A percentile compares a stretch with the other conserved stretches of the same genome.
phyloP scores from a whole-genome alignment of 2,888 invertebrate genomes.

The Drosophila mimetica region DNA sequence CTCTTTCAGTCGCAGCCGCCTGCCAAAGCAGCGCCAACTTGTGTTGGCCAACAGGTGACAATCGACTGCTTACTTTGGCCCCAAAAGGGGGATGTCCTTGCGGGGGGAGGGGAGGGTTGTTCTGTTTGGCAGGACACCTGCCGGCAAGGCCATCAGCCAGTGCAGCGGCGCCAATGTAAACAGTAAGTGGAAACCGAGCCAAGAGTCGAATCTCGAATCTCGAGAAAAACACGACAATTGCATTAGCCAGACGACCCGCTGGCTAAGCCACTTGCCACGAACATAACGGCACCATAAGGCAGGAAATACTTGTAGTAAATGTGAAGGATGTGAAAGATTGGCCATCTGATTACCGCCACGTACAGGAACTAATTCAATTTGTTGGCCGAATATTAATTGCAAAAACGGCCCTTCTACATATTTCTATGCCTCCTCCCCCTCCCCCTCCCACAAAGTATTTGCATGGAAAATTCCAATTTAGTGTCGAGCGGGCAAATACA shows the following conservation, averaged over 20 bases:
- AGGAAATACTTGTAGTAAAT: conserved; percentile 2
- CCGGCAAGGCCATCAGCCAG: conserved; percentile 5
- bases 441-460: conserved; percentile 33
- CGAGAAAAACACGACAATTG: conserved; percentile 39
- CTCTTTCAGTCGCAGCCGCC: not conserved
- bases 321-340: not conserved
- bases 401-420: too few species aligned
- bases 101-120: too few species aligned
- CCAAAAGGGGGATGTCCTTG: conserved; percentile 12
- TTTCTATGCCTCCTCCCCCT: too few species aligned
- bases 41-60: conserved; percentile 10
- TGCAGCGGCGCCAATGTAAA: conserved; percentile 34
- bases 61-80: conserved; percentile 1
- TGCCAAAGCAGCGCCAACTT: not conserved
- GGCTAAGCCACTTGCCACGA: conserved; percentile 7
- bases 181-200: conserved; percentile 21
- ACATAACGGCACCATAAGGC: conserved; percentile 22
- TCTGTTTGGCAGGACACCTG: not conserved
- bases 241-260: conserved; percentile 31
- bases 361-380: conserved; percentile 15
- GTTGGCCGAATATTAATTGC: conserved; percentile 4
- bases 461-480: conserved; percentile 39
- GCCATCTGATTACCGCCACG: conserved; percentile 12
- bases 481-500: conserved; percentile 15
- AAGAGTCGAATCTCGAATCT: conserved; percentile 2